phyloP scores from a whole-genome alignment of 2,888 invertebrate species.

The Drosophila prolongata region DNA sequence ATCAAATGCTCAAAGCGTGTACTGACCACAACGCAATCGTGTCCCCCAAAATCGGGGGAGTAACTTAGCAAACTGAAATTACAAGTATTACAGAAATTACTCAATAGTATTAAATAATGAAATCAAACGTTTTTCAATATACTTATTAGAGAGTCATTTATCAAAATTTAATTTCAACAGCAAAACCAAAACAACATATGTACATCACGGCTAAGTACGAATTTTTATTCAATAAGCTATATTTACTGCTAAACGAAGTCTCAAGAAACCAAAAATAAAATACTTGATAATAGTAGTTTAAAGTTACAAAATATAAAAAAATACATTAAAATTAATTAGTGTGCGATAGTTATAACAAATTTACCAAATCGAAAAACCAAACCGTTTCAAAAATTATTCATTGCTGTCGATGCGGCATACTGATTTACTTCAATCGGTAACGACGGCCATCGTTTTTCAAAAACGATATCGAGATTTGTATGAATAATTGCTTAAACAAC shows the following conservation, averaged over 20 bases:
- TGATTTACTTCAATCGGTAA: slow-evolving; percentile 1
- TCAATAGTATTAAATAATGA: slow-evolving; percentile 46
- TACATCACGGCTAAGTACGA: slow-evolving; percentile 76
- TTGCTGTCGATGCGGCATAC: slow-evolving; percentile 21
- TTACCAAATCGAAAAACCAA: slow-evolving; percentile 45
- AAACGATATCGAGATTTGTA: slow-evolving; percentile 61
- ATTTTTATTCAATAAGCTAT: slow-evolving; percentile 79
- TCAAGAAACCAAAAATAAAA: slow-evolving; percentile 50
- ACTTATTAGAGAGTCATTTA: slow-evolving; percentile 63
- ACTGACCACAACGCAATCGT: slow-evolving; percentile 52
- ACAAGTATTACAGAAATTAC: slow-evolving; percentile 51
- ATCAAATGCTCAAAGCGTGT: slow-evolving; percentile 47
- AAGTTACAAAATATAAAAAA: slow-evolving; percentile 37
- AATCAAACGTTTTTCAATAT: slow-evolving; percentile 54
- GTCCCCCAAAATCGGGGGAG: slow-evolving; percentile 6
- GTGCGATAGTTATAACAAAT: slow-evolving; percentile 61
- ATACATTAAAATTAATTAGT: slow-evolving; percentile 52
- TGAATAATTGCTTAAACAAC: slow-evolving; percentile 63
- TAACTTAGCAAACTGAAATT: slow-evolving; percentile 28
- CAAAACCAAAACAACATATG: slow-evolving; percentile 51
- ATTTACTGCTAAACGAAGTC: slow-evolving; percentile 60
- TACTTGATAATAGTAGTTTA: slow-evolving; percentile 63
- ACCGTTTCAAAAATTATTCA: slow-evolving; percentile 47
- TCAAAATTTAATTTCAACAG: slow-evolving; percentile 51
- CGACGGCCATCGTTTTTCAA: slow-evolving; percentile 52